Conservation (phyloP, 2,888 invertebrate genomes). For the Lordiphosa fenestrarum region DNA sequence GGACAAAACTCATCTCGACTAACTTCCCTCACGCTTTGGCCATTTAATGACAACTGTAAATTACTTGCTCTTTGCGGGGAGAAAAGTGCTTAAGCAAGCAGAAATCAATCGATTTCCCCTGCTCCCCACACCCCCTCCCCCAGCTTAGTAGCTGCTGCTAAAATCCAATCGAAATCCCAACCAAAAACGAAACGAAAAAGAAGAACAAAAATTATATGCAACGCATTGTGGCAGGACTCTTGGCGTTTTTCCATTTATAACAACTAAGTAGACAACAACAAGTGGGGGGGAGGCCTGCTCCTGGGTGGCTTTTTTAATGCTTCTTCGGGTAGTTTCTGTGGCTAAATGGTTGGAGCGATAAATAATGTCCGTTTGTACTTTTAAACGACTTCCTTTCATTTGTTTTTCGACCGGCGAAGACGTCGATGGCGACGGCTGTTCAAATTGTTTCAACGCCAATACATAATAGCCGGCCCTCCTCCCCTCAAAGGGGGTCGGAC, state of each 20-base stretch:
- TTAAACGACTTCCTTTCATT: slow-evolving; percentile 80
- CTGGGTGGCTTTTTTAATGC: slow-evolving; percentile 30
- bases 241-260: slow-evolving; percentile 55
- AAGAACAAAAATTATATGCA: slow-evolving; percentile 59
- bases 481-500: slow-evolving; percentile 24
- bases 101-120: slow-evolving; percentile 65
- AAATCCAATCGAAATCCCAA: slow-evolving; percentile 52
- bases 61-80: slow-evolving; percentile 43
- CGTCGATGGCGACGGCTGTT: slow-evolving; percentile 43
- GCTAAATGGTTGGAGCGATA: slow-evolving; percentile 78
- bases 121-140: not conserved
- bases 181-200: slow-evolving; percentile 8
- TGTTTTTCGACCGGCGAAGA: slow-evolving; percentile 50
- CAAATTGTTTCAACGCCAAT: slow-evolving; percentile 79
- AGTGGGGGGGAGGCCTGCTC: not conserved
- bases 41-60: slow-evolving; percentile 54
- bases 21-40: slow-evolving; percentile 19
- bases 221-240: slow-evolving; percentile 38
- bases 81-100: slow-evolving; percentile 65
- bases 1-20: slow-evolving; percentile 8
- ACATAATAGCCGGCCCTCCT: slow-evolving; percentile 76
- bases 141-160: slow-evolving; percentile 50
- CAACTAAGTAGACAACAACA: slow-evolving; percentile 33
- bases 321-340: slow-evolving; percentile 55
- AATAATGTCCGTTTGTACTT: slow-evolving; percentile 80